phyloP scores from a whole-genome alignment of 1,140 invertebrate genomes.

The Gerris buenoi region DNA sequence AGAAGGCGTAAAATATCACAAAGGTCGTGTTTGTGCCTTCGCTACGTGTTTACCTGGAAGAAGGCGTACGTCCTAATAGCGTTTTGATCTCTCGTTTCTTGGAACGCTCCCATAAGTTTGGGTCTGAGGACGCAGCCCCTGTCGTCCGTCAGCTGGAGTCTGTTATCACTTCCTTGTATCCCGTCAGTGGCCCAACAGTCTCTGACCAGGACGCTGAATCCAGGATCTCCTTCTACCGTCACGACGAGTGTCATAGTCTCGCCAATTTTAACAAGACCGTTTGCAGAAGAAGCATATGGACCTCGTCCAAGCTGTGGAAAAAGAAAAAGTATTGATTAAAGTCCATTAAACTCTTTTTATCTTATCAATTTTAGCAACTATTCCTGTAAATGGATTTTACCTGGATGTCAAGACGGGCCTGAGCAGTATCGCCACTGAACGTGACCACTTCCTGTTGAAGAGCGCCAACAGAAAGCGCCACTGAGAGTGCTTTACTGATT shows the following conservation, averaged over 20 bases:
- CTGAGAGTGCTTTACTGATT: constrained; percentile 53
- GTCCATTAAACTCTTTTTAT: not conserved
- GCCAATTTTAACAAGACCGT: constrained; percentile 66
- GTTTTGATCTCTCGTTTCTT: constrained; percentile 57
- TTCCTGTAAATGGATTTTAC: constrained; percentile 19
- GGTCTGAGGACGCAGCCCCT: constrained; percentile 65
- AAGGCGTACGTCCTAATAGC: constrained; percentile 63
- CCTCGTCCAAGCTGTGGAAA: constrained; percentile 48
- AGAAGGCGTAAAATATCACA: constrained; percentile 2
- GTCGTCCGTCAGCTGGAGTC: constrained; percentile 54
- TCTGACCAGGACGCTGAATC: constrained; percentile 60
- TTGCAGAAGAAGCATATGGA: constrained; percentile 56
- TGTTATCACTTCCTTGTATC: constrained; percentile 31
- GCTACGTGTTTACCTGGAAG: constrained; percentile 46
- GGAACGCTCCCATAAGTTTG: constrained; percentile 66
- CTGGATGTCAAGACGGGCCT: constrained; percentile 60
- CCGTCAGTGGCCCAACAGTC: constrained; percentile 58
- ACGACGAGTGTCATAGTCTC: constrained; percentile 69
- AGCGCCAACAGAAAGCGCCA: constrained; percentile 62
- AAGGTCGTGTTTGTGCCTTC: not conserved
- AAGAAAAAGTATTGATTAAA: not conserved
- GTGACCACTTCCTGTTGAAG: constrained; percentile 62
- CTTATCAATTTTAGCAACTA: not conserved
- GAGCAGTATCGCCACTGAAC: constrained; percentile 67
- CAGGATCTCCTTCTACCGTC: constrained; percentile 60